Conservation (phyloP, 2,888 invertebrate species). For the Cremastobaeus sp. region DNA sequence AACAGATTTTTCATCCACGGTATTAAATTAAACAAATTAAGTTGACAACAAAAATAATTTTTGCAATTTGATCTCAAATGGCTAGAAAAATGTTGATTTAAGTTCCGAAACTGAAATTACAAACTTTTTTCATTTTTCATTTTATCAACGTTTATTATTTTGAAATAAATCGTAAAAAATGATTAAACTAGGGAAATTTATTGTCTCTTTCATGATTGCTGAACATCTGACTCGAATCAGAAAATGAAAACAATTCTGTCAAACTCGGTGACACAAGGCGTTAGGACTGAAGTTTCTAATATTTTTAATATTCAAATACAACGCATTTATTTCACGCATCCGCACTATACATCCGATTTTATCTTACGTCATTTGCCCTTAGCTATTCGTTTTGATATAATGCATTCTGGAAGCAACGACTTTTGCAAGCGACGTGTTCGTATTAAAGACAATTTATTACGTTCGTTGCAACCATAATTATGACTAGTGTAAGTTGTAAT, state of each 20-base stretch:
- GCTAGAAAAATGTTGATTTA: too few relatives aligned
- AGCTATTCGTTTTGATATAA: slow-evolving; percentile 38
- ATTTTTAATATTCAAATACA: slow-evolving; percentile 32
- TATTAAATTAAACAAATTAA: too few relatives aligned
- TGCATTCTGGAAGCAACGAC: slow-evolving; percentile 29
- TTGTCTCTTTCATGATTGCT: too few relatives aligned
- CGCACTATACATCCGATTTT: slow-evolving; percentile 32
- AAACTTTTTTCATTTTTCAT: too few relatives aligned
- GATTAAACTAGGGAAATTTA: too few relatives aligned
- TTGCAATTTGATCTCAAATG: too few relatives aligned
- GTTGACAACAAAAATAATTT: too few relatives aligned
- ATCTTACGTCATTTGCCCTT: slow-evolving; percentile 37
- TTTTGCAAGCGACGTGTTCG: slow-evolving; percentile 37
- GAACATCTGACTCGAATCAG: too few relatives aligned
- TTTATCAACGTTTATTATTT: too few relatives aligned
- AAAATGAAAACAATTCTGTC: too few relatives aligned
- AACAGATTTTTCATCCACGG: slow-evolving; percentile 11
- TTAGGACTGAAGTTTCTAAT: slow-evolving; percentile 27
- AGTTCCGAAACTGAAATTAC: too few relatives aligned
- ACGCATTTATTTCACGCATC: slow-evolving; percentile 38
- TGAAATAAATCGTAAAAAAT: too few relatives aligned
- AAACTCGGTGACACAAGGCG: slow-evolving; percentile 49
- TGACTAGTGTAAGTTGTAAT: slow-evolving; percentile 34
- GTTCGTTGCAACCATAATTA: slow-evolving; percentile 38
- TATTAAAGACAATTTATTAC: slow-evolving; percentile 41